A percentile compares a stretch with the other conserved stretches of the same genome.
Evolutionary conservation across 2,113 vertebrate genomes (phyloP).

Genomic region (Gobio gobio): DNA sequence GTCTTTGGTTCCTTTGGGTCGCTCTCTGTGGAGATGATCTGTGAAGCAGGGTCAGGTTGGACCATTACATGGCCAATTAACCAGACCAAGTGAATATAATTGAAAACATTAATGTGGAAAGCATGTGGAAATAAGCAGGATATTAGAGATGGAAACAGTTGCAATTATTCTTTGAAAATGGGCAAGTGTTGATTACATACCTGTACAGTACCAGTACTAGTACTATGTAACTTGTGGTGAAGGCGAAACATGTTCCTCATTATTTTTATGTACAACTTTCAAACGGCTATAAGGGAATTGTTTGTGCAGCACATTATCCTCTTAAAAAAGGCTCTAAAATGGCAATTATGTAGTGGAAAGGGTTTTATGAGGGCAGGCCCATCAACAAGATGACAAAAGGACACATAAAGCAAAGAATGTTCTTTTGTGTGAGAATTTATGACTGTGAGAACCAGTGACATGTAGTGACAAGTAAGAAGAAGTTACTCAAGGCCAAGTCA

Average conservation of each 20-base stretch:
- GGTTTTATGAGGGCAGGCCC: not conserved
- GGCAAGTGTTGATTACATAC: not conserved
- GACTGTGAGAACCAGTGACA: not conserved
- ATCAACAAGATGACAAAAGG: not conserved
- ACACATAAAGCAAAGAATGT: not conserved
- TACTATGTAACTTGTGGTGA: not conserved
- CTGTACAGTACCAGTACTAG: no score
- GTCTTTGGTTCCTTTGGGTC: not conserved
- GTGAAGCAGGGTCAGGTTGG: constrained; percentile 54
- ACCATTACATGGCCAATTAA: constrained; percentile 69
- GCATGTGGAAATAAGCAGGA: not conserved
- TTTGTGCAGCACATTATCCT: not conserved
- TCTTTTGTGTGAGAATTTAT: not conserved
- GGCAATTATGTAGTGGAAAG: not conserved
- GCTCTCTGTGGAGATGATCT: constrained; percentile 18
- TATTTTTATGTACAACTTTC: not conserved
- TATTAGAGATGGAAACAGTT: not conserved
- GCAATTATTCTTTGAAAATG: not conserved
- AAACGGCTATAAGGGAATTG: not conserved
- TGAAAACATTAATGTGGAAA: not conserved
- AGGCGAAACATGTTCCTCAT: not conserved
- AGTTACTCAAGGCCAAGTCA: not conserved
- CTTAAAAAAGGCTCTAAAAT: not conserved
- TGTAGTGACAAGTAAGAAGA: not conserved
- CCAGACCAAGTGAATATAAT: constrained; percentile 59